phyloP scores from a whole-genome alignment of 2,888 invertebrate genomes.

The Caenorhabditis afra region DNA sequence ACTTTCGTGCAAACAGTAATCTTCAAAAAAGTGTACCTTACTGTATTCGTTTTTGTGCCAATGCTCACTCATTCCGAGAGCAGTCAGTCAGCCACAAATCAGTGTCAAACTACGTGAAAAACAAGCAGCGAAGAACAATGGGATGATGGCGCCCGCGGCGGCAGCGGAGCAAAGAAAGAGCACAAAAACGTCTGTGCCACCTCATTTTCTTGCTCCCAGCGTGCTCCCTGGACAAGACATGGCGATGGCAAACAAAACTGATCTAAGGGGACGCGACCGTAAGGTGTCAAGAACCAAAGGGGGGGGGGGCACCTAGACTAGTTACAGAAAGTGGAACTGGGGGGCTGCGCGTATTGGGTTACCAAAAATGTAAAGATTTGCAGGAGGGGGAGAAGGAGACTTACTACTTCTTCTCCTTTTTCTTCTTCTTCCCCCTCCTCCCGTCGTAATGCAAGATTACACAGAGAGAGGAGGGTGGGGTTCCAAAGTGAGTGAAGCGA shows the following conservation, averaged over 20 bases:
- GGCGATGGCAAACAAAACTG: constrained; percentile 13
- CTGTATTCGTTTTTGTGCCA: not conserved
- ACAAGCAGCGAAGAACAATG: constrained; percentile 6
- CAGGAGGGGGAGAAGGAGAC: not conserved
- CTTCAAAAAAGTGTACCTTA: constrained; percentile 1
- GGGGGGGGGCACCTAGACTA: too few relatives aligned
- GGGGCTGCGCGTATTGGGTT: constrained; percentile 6
- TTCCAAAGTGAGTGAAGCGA: too few relatives aligned
- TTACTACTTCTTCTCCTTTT: too few relatives aligned
- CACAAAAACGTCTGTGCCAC: too few relatives aligned
- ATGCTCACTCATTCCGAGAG: not conserved
- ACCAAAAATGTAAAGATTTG: constrained; percentile 4
- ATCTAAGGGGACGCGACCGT: constrained; percentile 1
- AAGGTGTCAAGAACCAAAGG: constrained; percentile 45
- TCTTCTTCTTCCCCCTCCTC: too few relatives aligned
- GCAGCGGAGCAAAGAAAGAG: too few relatives aligned
- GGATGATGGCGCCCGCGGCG: not conserved
- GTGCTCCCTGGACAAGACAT: constrained; percentile 19
- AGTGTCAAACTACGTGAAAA: constrained; percentile 4
- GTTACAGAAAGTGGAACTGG: not conserved
- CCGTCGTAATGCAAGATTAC: not conserved
- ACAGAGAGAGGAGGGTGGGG: constrained; percentile 4
- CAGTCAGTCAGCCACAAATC: constrained; percentile 2
- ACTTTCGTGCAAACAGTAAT: not conserved
- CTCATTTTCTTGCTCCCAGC: too few relatives aligned